phyloP scores from a whole-genome alignment of 30 jellyfish, hydroid and myxozoan species.

The Phacellophora camtschatica region DNA sequence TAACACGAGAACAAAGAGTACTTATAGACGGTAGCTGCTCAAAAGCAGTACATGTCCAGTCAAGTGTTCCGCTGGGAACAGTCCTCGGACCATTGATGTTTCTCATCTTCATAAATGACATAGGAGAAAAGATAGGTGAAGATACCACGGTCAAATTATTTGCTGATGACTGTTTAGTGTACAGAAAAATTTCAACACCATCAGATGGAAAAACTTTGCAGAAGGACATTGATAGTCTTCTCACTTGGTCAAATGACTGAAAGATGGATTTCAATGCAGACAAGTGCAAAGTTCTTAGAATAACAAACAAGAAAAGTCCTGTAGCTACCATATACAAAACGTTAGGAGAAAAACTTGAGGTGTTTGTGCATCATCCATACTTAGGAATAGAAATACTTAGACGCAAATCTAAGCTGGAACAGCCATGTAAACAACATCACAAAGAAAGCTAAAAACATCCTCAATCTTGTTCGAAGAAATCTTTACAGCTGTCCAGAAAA shows the following conservation, averaged over 20 bases:
- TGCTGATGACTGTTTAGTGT: slow-evolving; percentile 32
- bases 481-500: not conserved
- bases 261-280: slow-evolving; percentile 33
- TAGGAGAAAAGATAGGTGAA: slow-evolving; percentile 33
- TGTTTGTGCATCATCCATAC: slow-evolving; percentile 33
- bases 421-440: slow-evolving; percentile 20
- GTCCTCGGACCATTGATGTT: slow-evolving; percentile 31
- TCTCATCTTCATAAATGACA: slow-evolving; percentile 19
- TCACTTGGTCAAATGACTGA: slow-evolving; percentile 34
- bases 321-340: slow-evolving; percentile 15
- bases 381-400: slow-evolving; percentile 35
- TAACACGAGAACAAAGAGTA: slow-evolving; percentile 8
- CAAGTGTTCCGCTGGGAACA: slow-evolving; percentile 6
- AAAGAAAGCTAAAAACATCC: slow-evolving; percentile 8
- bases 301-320: slow-evolving; percentile 30
- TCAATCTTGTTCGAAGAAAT: slow-evolving; percentile 15
- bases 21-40: slow-evolving; percentile 23
- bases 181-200: slow-evolving; percentile 38
- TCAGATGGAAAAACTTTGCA: slow-evolving; percentile 27
- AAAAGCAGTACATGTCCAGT: not conserved
- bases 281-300: slow-evolving; percentile 31
- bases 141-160: slow-evolving; percentile 19
- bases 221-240: slow-evolving; percentile 23
- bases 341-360: slow-evolving; percentile 23
- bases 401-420: slow-evolving; percentile 24